A percentile compares a stretch with the other conserved stretches of the same genome.
Evolutionary conservation across 1,140 invertebrate genomes (phyloP).

Genomic region (Caerostris extrusa): DNA sequence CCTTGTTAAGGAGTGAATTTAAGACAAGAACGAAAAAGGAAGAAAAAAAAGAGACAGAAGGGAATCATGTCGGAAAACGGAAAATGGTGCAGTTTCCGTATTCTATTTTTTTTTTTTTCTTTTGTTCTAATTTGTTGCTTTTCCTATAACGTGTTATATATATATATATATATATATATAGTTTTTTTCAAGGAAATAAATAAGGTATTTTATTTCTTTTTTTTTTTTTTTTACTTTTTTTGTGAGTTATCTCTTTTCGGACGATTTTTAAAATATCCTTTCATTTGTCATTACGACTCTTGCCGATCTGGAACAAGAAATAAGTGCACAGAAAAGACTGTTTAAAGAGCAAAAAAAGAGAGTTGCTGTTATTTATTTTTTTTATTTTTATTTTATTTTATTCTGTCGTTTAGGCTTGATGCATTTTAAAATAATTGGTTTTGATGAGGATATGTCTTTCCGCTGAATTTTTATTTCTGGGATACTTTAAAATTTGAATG

Average conservation of each 20-base stretch:
- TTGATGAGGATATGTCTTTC: neutral
- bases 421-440: neutral
- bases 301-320: neutral
- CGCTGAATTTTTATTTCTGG: neutral
- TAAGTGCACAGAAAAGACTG: neutral
- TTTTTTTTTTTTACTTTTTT: neutral
- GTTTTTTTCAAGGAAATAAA: conserved; percentile 14
- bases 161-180: conserved; percentile 2
- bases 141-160: conserved; percentile 17
- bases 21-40: conserved; percentile 13
- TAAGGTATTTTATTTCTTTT: neutral
- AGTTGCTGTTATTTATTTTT: neutral
- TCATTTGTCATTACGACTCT: neutral
- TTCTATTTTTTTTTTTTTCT: neutral
- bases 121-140: neutral
- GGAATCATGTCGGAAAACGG: neutral
- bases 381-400: neutral
- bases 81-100: conserved; percentile 36
- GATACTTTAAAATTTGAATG: neutral
- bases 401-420: neutral
- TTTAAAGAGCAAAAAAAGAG: neutral
- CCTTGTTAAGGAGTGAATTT: conserved; percentile 35
- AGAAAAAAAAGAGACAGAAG: neutral
- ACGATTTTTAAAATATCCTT: neutral
- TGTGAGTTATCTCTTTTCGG: conserved; percentile 5